Percentiles rank a stretch among this genome's conserved stretches.
phyloP scores from a whole-genome alignment of 2,113 vertebrate species.

The Odontophorus gujanensis region DNA sequence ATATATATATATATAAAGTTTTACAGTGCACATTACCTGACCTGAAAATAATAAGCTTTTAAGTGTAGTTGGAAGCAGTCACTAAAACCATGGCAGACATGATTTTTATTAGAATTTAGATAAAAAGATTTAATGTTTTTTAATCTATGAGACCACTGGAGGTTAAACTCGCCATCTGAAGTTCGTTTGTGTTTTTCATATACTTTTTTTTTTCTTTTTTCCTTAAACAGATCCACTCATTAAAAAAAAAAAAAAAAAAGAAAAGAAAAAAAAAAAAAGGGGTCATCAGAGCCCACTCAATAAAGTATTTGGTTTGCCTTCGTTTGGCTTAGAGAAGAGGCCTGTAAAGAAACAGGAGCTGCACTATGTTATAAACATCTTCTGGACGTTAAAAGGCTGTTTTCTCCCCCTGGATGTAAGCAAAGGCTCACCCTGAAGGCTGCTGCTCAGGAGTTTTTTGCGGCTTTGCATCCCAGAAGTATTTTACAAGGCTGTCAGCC shows the following conservation, averaged over 20 bases:
- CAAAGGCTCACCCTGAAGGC: neutral
- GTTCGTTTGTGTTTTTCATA: slow-evolving; percentile 77
- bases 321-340: slow-evolving; percentile 61
- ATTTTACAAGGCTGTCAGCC: slow-evolving; percentile 72
- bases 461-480: neutral
- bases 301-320: slow-evolving; percentile 74
- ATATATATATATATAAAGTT: neutral
- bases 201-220: neutral
- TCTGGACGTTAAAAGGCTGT: neutral
- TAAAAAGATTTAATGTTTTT: slow-evolving; percentile 76
- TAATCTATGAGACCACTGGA: slow-evolving; percentile 66
- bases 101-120: slow-evolving; percentile 79
- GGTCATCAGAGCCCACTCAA: slow-evolving; percentile 77
- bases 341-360: slow-evolving; percentile 47
- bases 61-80: slow-evolving; percentile 55
- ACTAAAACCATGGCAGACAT: slow-evolving; percentile 68
- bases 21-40: neutral
- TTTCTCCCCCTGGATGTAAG: slow-evolving; percentile 10
- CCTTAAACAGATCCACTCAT: slow-evolving; percentile 59
- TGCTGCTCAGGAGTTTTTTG: slow-evolving; percentile 33
- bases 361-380: slow-evolving; percentile 29
- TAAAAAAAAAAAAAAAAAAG: slow-evolving; percentile 53
- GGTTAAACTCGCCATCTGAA: slow-evolving; percentile 82
- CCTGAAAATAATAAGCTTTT: slow-evolving; percentile 63
- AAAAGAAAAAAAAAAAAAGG: slow-evolving; percentile 48